Conservation (phyloP, 2,113 vertebrate species). For the Rhagologus leucostigma region DNA sequence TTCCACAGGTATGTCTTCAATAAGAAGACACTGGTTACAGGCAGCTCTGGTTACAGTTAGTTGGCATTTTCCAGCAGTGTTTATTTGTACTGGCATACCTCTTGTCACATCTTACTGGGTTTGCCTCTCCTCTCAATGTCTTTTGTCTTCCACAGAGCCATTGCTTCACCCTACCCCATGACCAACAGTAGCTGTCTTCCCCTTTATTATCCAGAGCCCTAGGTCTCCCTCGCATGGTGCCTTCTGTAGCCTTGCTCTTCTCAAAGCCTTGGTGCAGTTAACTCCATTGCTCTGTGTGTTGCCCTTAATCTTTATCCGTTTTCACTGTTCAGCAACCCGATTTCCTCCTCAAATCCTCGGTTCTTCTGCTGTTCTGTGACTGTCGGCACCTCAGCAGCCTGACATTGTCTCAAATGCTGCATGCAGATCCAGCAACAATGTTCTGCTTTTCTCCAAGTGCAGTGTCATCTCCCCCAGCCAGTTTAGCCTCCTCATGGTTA, state of each 20-base stretch:
- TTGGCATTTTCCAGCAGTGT: background rate
- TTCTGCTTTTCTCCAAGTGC: background rate
- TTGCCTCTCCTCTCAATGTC: background rate
- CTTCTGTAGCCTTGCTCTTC: background rate
- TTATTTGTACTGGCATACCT: background rate
- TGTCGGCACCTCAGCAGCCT: background rate
- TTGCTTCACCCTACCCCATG: background rate
- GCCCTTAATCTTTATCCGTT: background rate
- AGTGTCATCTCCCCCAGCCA: background rate
- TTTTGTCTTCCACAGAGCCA: background rate
- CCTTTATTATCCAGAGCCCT: background rate
- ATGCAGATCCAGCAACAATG: rapidly evolving
- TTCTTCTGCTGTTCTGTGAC: background rate
- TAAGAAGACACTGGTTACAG: background rate
- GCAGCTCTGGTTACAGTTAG: background rate
- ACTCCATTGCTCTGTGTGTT: background rate
- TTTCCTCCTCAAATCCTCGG: background rate
- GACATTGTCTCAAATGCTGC: background rate
- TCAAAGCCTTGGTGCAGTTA: background rate
- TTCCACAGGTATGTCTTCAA: background rate
- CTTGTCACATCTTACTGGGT: background rate
- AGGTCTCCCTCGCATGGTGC: background rate
- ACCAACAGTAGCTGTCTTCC: background rate
- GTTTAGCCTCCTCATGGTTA: background rate
- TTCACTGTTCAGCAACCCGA: background rate